Percentiles rank a stretch among this genome's conserved stretches.
These are phyloP conservation scores for Pemphigus obesinymphae DNA, from an alignment of 1,140 invertebrate species.

Conservation along the genomic window DNA sequence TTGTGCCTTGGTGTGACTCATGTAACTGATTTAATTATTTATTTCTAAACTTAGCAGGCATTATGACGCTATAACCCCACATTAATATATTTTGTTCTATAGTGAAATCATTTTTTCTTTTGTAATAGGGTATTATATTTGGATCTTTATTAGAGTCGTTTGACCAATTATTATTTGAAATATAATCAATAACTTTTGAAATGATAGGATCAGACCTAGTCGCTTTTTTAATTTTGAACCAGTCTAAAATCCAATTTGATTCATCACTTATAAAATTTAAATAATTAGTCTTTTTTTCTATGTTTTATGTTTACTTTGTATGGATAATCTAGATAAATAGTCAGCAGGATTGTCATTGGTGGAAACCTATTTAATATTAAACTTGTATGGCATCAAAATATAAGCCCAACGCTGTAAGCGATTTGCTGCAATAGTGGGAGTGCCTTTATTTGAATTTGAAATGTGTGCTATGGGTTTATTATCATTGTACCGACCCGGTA, in stretches of 20 bases:
- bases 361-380: constrained; percentile 43
- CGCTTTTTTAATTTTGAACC: background rate
- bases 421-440: constrained; percentile 43
- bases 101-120: background rate
- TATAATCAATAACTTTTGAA: background rate
- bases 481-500: no score
- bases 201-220: background rate
- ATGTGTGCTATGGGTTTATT: constrained; percentile 48
- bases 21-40: constrained; percentile 10
- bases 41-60: background rate
- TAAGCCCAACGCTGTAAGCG: constrained; percentile 37
- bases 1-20: constrained; percentile 22
- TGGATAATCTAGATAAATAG: background rate
- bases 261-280: background rate
- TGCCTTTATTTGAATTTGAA: constrained; percentile 46
- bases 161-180: background rate
- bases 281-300: no score
- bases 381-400: constrained; percentile 48
- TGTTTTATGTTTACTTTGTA: no score
- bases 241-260: background rate
- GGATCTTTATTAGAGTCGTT: background rate
- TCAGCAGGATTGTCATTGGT: background rate
- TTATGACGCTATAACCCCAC: constrained; percentile 41
- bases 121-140: background rate
- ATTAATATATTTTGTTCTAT: background rate